Percentiles rank a stretch among this genome's conserved stretches.
phyloP scores from a whole-genome alignment of 2,888 invertebrate species.

The Carcina quercana region DNA sequence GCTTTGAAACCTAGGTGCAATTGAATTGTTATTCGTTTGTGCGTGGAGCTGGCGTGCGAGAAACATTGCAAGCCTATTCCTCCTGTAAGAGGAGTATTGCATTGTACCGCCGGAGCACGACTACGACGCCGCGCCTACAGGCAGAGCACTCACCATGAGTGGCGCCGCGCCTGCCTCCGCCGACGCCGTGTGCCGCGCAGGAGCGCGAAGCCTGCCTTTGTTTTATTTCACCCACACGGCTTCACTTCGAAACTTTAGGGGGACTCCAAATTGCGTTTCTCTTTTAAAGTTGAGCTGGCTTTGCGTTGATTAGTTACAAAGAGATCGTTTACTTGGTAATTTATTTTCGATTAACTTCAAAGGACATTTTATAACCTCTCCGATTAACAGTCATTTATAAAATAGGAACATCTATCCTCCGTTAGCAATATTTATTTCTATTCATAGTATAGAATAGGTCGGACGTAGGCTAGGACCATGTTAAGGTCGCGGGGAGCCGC shows the following conservation, averaged over 20 bases:
- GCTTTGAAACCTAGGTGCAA: too few species aligned
- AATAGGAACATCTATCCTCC: too few species aligned
- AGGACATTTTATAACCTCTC: too few species aligned
- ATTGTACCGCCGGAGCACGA: conserved; percentile 53
- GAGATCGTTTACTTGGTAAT: conserved; percentile 21
- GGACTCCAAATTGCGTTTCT: conserved; percentile 63
- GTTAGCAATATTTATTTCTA: too few species aligned
- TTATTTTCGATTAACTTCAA: too few species aligned
- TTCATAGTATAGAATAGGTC: too few species aligned
- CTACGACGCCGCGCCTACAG: conserved; percentile 56
- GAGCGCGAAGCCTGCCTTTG: conserved; percentile 65
- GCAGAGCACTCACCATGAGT: conserved; percentile 70
- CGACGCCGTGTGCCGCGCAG: conserved; percentile 11
- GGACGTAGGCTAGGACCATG: too few species aligned
- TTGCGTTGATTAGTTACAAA: conserved; percentile 47
- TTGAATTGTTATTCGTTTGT: too few species aligned
- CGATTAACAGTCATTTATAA: too few species aligned
- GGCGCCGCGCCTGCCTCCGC: conserved; percentile 42
- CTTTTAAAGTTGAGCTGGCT: conserved; percentile 44
- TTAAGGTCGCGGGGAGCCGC: too few species aligned
- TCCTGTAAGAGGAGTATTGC: conserved; percentile 28
- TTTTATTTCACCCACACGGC: conserved; percentile 69
- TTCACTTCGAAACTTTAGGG: conserved; percentile 61
- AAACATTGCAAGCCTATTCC: conserved; percentile 3
- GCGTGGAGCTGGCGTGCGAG: too few species aligned